These are phyloP conservation scores for Vanessa atalanta DNA, from an alignment of 1,140 invertebrate genomes.

Conservation along the genomic window DNA sequence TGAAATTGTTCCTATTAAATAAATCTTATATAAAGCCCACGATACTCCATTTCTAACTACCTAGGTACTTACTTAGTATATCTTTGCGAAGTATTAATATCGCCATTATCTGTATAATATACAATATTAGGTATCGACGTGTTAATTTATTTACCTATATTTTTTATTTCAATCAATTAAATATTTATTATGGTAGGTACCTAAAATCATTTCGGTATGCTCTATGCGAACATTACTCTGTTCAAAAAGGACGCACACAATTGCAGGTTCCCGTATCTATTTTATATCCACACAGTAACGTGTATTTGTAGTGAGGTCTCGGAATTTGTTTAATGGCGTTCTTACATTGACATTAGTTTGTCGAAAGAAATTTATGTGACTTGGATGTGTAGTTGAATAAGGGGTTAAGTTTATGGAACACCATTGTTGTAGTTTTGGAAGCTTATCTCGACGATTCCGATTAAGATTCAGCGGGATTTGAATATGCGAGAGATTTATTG, in stretches of 20 bases:
- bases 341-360: conserved; percentile 80
- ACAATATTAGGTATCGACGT: too few relatives aligned
- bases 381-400: conserved; percentile 74
- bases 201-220: not conserved
- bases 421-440: conserved; percentile 65
- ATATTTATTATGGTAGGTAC: not conserved
- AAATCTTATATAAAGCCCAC: too few relatives aligned
- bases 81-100: too few relatives aligned
- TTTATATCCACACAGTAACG: conserved; percentile 54
- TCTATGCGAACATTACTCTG: conserved; percentile 41
- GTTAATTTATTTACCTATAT: too few relatives aligned
- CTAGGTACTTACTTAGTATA: too few relatives aligned
- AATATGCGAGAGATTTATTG: conserved; percentile 48
- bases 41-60: too few relatives aligned
- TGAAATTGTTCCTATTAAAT: too few relatives aligned
- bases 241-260: conserved; percentile 46
- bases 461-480: conserved; percentile 37
- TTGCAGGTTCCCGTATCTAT: conserved; percentile 44
- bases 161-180: too few relatives aligned
- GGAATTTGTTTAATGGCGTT: conserved; percentile 79
- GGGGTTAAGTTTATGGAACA: conserved; percentile 71
- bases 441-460: conserved; percentile 46
- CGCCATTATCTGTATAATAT: too few relatives aligned
- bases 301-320: conserved; percentile 57
- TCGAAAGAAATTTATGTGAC: conserved; percentile 78